Evolutionary conservation across 2,797 vertebrate genomes (phyloP).

Genomic region (Microctenopoma lineatum): DNA sequence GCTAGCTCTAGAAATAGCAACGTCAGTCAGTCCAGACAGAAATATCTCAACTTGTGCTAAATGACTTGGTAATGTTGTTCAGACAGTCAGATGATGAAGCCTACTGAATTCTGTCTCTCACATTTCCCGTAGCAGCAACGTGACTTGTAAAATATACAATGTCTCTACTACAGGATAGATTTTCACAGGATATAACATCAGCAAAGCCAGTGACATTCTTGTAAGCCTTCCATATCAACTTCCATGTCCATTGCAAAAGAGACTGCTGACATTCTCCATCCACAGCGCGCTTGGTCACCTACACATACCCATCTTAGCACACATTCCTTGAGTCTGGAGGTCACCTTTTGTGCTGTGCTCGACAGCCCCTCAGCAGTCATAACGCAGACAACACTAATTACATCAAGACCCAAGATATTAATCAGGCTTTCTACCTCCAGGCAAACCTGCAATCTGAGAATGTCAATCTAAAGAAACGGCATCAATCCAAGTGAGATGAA

Average conservation of each 20-base stretch:
- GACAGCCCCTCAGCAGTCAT: conserved; percentile 31
- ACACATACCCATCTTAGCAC: conserved; percentile 1
- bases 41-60: conserved; percentile 6
- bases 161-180: background rate
- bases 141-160: background rate
- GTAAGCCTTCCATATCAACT: background rate
- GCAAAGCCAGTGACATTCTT: background rate
- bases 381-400: conserved; percentile 48
- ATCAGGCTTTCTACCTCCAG: conserved; percentile 49
- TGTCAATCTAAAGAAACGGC: conserved; percentile 61
- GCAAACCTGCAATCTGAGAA: conserved; percentile 39
- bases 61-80: background rate
- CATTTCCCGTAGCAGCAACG: background rate
- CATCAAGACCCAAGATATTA: conserved; percentile 45
- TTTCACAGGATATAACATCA: background rate
- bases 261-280: background rate
- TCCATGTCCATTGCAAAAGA: background rate
- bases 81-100: conserved; percentile 1
- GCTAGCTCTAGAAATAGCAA: background rate
- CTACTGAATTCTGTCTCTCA: background rate
- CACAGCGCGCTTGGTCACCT: too few species aligned
- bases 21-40: conserved; percentile 1
- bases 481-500: conserved; percentile 54
- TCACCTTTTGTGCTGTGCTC: conserved; percentile 32
- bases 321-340: conserved; percentile 2